Percentiles rank a stretch among this genome's conserved stretches.
phyloP scores from a whole-genome alignment of 2,797 vertebrate species.

The Danionella dracula region DNA sequence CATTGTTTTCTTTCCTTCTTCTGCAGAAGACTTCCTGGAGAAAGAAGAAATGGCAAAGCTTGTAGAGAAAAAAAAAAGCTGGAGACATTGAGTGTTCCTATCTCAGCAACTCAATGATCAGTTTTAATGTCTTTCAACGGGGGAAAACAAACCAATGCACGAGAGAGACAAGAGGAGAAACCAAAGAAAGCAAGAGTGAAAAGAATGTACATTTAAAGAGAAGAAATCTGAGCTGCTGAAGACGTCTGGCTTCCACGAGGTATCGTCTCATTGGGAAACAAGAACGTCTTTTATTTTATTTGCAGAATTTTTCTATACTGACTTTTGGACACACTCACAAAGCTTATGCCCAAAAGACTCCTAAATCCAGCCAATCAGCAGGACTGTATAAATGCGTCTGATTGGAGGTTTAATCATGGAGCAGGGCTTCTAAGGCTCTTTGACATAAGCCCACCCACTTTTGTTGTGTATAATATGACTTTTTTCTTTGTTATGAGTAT shows the following conservation, averaged over 20 bases:
- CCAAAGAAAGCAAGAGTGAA: conserved; percentile 19
- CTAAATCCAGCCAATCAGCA: conserved; percentile 19
- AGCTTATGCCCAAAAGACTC: background rate
- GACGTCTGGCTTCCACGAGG: background rate
- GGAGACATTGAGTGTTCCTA: conserved; percentile 49
- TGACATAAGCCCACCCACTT: conserved; percentile 14
- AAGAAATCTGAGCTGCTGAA: conserved; percentile 19
- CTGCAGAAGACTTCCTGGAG: conserved; percentile 46
- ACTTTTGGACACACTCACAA: background rate
- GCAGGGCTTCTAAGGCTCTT: background rate
- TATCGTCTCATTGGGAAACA: background rate
- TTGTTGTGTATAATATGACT: conserved; percentile 42
- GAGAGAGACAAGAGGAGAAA: background rate
- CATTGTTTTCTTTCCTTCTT: background rate
- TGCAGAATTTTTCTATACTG: background rate
- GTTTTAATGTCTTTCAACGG: too few species aligned
- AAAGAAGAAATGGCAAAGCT: conserved; percentile 54
- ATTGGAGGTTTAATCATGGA: background rate
- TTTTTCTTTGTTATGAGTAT: conserved; percentile 58
- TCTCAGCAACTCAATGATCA: too few species aligned
- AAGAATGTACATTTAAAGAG: too few species aligned
- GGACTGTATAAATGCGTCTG: background rate
- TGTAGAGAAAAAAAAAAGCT: conserved; percentile 55
- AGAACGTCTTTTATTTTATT: background rate
- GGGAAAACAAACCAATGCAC: conserved; percentile 1